Percentiles rank a stretch among this genome's conserved stretches.
These are phyloP conservation scores for Pegoplata infirma DNA, from an alignment of 2,888 invertebrate genomes.

Conservation along the genomic window DNA sequence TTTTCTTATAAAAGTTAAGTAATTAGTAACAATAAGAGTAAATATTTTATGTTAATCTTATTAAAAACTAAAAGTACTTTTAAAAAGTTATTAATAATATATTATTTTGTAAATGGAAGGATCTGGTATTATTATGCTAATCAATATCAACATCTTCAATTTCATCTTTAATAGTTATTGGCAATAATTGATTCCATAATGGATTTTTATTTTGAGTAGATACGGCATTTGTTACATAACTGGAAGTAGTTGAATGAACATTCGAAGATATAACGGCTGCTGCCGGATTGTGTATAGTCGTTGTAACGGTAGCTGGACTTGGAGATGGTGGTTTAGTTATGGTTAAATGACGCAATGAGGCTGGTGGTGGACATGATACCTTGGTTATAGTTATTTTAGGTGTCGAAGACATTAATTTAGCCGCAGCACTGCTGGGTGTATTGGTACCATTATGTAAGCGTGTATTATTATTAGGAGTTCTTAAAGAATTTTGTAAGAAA, in stretches of 20 bases:
- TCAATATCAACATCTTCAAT: conserved; percentile 61
- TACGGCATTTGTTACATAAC: background rate
- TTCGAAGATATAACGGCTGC: conserved; percentile 34
- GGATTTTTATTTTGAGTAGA: background rate
- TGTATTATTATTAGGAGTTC: background rate
- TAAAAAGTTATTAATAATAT: too few relatives aligned
- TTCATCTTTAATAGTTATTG: conserved; percentile 61
- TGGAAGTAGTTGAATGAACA: conserved; percentile 52
- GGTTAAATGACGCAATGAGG: conserved; percentile 43
- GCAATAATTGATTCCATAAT: conserved; percentile 57
- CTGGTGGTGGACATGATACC: conserved; percentile 54
- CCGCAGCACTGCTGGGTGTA: conserved; percentile 46
- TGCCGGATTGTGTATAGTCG: conserved; percentile 50
- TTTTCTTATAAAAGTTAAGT: too few relatives aligned
- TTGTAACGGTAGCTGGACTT: conserved; percentile 50
- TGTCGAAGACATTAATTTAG: conserved; percentile 50
- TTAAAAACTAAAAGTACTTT: background rate
- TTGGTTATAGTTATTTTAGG: conserved; percentile 58
- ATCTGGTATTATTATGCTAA: conserved; percentile 9
- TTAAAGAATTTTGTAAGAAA: conserved; percentile 51
- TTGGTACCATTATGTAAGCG: conserved; percentile 17
- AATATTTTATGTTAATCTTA: background rate
- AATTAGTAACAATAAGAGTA: too few relatives aligned
- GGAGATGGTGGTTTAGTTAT: conserved; percentile 50
- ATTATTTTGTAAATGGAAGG: background rate